These are phyloP conservation scores for Atherinosoma microstoma DNA, from an alignment of 2,797 vertebrate species.

Conservation along the genomic window DNA sequence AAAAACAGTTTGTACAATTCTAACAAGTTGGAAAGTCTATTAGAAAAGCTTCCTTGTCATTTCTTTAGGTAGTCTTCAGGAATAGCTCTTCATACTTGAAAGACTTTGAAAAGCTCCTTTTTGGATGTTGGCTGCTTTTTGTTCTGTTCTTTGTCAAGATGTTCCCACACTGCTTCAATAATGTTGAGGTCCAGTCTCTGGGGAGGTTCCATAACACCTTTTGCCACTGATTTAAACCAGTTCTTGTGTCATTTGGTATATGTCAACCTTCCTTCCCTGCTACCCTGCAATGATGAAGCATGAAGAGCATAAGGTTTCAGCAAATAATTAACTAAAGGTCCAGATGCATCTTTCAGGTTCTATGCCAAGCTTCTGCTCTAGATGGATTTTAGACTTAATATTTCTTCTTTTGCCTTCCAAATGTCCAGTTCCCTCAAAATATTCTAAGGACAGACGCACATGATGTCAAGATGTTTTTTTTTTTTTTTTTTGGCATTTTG, in stretches of 20 bases:
- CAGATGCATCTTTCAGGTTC: neutral
- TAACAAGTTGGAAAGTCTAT: too few relatives aligned
- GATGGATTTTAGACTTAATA: neutral
- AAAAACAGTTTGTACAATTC: too few relatives aligned
- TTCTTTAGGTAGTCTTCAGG: too few relatives aligned
- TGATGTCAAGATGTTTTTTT: neutral
- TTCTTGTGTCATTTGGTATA: neutral
- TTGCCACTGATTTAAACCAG: neutral
- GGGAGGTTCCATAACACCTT: neutral
- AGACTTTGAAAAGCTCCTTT: too few relatives aligned
- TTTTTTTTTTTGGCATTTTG: too few relatives aligned
- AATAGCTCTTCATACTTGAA: too few relatives aligned
- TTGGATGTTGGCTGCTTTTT: neutral
- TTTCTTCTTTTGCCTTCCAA: neutral
- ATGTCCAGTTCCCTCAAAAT: neutral
- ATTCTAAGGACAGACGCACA: neutral
- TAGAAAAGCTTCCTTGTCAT: too few relatives aligned
- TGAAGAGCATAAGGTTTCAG: too few relatives aligned
- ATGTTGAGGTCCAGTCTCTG: too few relatives aligned
- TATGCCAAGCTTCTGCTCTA: neutral
- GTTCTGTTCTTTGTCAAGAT: neutral
- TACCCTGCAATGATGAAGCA: neutral
- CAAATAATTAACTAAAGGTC: neutral
- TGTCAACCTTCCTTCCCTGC: neutral
- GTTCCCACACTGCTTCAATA: neutral